These are phyloP conservation scores for Andrena marginata DNA, from an alignment of 2,888 invertebrate genomes.

Conservation along the genomic window DNA sequence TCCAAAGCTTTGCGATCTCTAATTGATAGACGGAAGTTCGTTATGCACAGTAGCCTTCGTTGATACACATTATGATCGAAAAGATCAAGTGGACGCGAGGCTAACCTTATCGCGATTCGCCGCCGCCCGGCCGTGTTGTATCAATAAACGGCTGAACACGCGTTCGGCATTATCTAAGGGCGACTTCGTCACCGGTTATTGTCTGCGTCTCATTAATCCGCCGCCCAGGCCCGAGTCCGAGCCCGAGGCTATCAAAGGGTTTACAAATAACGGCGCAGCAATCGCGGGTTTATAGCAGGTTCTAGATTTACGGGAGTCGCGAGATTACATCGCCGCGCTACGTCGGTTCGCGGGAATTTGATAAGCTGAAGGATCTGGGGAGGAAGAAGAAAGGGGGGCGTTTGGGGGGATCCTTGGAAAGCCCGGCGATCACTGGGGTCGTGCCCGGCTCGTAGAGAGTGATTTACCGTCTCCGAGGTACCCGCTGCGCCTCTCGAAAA, in stretches of 20 bases:
- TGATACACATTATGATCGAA: neutral
- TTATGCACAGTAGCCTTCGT: neutral
- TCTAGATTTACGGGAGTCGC: conserved; percentile 45
- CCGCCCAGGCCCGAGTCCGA: conserved; percentile 9
- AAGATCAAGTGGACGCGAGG: neutral
- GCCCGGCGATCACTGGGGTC: neutral
- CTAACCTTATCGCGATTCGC: conserved; percentile 68
- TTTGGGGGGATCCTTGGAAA: neutral
- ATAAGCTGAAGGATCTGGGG: conserved; percentile 32
- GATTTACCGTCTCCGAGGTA: conserved; percentile 69
- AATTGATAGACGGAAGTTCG: neutral
- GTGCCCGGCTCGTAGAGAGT: conserved; percentile 39
- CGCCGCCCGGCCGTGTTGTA: conserved; percentile 47
- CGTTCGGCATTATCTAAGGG: conserved; percentile 66
- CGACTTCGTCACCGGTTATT: conserved; percentile 49
- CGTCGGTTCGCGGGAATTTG: conserved; percentile 35
- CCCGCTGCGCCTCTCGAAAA: conserved; percentile 44
- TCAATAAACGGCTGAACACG: conserved; percentile 68
- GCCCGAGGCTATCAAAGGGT: conserved; percentile 47
- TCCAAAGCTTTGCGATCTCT: neutral
- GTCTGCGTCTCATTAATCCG: conserved; percentile 4
- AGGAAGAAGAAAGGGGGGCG: neutral
- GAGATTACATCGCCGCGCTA: conserved; percentile 48
- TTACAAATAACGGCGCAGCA: conserved; percentile 54
- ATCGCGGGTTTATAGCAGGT: conserved; percentile 46